Evolutionary conservation across 1,140 invertebrate species (phyloP), one percentile per base, ranked within the genome.

Genomic region (Plectus sambesii): DNA sequence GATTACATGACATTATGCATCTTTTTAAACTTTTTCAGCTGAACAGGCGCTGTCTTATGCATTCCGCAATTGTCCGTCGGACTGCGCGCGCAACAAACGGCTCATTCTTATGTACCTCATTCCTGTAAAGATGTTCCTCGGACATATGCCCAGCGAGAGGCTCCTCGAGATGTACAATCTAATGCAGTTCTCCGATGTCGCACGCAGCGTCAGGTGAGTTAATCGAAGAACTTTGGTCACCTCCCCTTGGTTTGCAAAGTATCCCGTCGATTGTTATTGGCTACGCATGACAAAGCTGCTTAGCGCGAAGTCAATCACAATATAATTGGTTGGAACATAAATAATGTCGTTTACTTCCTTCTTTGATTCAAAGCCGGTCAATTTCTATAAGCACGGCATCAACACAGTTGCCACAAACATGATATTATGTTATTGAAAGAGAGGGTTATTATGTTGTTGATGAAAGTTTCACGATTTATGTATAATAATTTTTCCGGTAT

Each of bases 81-180:
- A 74, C n/a, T 84, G 81, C 49, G 74, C 73, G 40, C 85, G 82
- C 69, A 97, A 97, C 69, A 96, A 96, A 70, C 76, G 84, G 53
- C 74, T 90, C 15, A 96, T 94, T 61, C 75, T 98, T 4, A 93
- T 89, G 39, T 97, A 96, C 71, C 75, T 98, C 30, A 82, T 97
- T 47, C 92, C 93, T 20, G 88, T 97, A 0, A 94, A 94, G 74
- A 93, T 97, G 87, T 73, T 96, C 19, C 69, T 93, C 52, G 90
- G 92, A 6, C 85, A 80, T 58, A 85, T 94, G 78, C 90, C 92
- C 35, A 82, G 79, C 39, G 77, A 76, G 56, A 72, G 73, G 33
- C 70, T 93, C 1, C 69, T 97, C 3, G 74, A 83, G 69, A 89
- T 89, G 54, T 94, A 94, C 73, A 82, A 92, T 70, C 73, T 97